Percentiles rank a stretch among this genome's conserved stretches.
Conservation (phyloP, 1,140 invertebrate genomes). For the Hypothenemus hampei region DNA sequence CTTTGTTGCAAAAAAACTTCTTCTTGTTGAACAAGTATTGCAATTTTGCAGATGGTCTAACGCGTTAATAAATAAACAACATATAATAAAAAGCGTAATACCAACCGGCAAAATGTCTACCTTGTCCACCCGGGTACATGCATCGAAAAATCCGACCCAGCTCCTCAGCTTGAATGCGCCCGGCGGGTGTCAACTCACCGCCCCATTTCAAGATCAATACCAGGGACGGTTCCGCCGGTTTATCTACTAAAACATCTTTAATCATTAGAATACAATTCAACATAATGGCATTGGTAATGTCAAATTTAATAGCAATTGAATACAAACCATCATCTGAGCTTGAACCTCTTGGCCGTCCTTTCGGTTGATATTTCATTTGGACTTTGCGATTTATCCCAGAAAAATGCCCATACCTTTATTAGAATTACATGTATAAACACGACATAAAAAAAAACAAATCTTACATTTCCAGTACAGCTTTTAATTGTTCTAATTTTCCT, state of each 20-base stretch:
- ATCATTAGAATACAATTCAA: background rate
- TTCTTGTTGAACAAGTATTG: no score
- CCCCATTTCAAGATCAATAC: constrained; percentile 99
- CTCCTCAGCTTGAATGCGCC: constrained; percentile 94
- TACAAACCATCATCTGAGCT: constrained; percentile 89
- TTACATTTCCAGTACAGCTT: constrained; percentile 98
- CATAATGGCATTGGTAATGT: background rate
- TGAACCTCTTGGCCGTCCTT: constrained; percentile 85
- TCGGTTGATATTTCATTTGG: constrained; percentile 98
- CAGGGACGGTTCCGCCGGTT: constrained; percentile 79
- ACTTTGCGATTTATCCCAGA: constrained; percentile 99
- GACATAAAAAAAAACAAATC: constrained; percentile 34
- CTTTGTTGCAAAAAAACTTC: no score
- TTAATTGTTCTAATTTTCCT: constrained; percentile 95
- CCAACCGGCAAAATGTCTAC: constrained; percentile 70
- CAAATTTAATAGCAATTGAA: background rate
- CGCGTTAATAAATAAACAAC: constrained; percentile 23
- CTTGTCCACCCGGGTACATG: constrained; percentile 94
- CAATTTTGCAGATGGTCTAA: no score
- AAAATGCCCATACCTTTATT: constrained; percentile 94
- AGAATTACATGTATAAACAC: background rate
- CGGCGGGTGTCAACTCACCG: constrained; percentile 97
- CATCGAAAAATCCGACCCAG: constrained; percentile 96
- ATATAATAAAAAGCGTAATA: constrained; percentile 46
- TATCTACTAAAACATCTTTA: constrained; percentile 54